Evolutionary conservation across 2,113 vertebrate species (phyloP), one percentile per base, ranked within the genome.

Genomic region (Ameiurus melas): DNA sequence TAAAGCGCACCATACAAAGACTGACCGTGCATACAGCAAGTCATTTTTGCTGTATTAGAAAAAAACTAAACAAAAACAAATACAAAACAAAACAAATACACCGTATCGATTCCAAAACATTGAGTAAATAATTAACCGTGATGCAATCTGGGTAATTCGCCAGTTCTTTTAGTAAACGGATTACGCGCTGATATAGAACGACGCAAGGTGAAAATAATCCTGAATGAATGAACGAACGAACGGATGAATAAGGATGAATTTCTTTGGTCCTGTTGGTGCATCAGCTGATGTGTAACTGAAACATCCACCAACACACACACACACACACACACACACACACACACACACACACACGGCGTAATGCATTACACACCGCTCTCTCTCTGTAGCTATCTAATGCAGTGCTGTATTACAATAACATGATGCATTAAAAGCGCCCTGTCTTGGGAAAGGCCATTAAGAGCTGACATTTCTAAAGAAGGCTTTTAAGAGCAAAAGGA

Each of bases 401-500:
- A 78, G 22, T 16, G 57, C n/a, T 0, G n/a, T 79, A 66, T 58
- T 66, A 64, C 58, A 64, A 78, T 77, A 81, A 78, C 87, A 82
- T 36, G 89, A 82, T 79, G 83, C 53, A 62, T 83, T 78, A 68
- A 86, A 68, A 84, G 58, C 19, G 27, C 17, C 36, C 53, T 30
- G 36, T 88, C 86, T 77, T 81, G 82, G 19, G 36, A 51, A 71
- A 88, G 71, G 68, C 68, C 89, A 88, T 88, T 90, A 90, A 85
- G 43, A 88, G 84, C 83, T 78, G 78, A 82, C 80, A 66, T 83
- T 90, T 88, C 87, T 80, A 19, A 71, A 27, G 80, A 89, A 86
- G 78, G 85, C 83, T 90, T 91, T 91, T 90, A 87, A 90, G 71
- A 62, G 68, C 75, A 57, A 85, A 83, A 88, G 80, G 80, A 87